A percentile compares a stretch with the other conserved stretches of the same genome.
phyloP scores from a whole-genome alignment of 2,888 invertebrate species.

The Melanotus villosus region DNA sequence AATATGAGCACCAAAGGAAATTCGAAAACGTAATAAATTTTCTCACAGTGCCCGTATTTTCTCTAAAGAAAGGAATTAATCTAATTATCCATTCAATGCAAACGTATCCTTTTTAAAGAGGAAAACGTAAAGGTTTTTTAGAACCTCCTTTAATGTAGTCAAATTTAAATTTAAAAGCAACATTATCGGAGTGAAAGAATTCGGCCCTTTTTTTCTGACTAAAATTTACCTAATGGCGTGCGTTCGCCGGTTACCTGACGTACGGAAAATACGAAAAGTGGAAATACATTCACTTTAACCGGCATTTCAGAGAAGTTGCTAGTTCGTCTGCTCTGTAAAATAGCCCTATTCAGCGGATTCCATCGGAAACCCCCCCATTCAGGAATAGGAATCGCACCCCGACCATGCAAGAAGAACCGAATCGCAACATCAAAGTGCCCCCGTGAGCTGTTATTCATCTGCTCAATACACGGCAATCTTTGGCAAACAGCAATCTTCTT shows the following conservation, averaged over 20 bases:
- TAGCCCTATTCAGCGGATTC: conserved; percentile 42
- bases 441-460: conserved; percentile 42
- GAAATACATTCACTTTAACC: conserved; percentile 39
- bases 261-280: conserved; percentile 24
- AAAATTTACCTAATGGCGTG: conserved; percentile 32
- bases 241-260: conserved; percentile 18
- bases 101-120: too few species aligned
- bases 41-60: too few species aligned
- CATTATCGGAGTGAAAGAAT: conserved; percentile 21
- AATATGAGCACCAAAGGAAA: too few species aligned
- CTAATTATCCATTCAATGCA: too few species aligned
- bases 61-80: too few species aligned
- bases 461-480: conserved; percentile 46
- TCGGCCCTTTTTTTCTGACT: conserved; percentile 20
- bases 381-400: conserved; percentile 30
- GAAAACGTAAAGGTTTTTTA: too few species aligned
- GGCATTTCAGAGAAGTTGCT: conserved; percentile 34
- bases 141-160: conserved; percentile 8
- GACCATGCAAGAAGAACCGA: conserved; percentile 34
- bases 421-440: conserved; percentile 44
- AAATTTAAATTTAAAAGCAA: conserved; percentile 21
- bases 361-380: conserved; percentile 45
- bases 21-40: too few species aligned
- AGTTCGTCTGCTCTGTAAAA: conserved; percentile 43
- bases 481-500: conserved; percentile 47